A percentile compares a stretch with the other conserved stretches of the same genome.
Evolutionary conservation across 2,113 vertebrate genomes (phyloP).

Genomic region (Tragelaphus buxtoni): DNA sequence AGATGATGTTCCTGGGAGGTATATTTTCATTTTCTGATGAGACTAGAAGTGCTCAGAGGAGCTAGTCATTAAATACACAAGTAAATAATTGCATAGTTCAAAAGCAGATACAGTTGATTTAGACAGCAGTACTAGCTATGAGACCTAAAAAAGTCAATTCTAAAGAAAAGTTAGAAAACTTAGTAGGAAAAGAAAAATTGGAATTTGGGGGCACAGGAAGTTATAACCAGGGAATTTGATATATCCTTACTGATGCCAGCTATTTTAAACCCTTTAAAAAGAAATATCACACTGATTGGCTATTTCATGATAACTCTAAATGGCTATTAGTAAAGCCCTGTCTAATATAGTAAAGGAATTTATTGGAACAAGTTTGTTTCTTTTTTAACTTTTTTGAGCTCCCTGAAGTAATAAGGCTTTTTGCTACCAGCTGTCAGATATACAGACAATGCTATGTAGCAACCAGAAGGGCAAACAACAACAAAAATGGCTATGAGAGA

Average conservation of each 20-base stretch:
- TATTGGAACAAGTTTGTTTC: not conserved
- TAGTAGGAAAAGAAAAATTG: not conserved
- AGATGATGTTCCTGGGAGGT: not conserved
- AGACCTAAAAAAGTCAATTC: not conserved
- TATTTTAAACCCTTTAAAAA: not conserved
- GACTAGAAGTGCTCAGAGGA: not conserved
- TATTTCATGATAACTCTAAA: not conserved
- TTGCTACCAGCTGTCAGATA: constrained; percentile 14
- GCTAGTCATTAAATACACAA: not conserved
- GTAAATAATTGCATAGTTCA: not conserved
- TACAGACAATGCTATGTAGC: not conserved
- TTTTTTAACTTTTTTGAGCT: not conserved
- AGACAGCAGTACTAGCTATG: not conserved
- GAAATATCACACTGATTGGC: not conserved
- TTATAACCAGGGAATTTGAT: not conserved
- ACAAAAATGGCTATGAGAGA: not conserved
- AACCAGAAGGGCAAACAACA: not conserved
- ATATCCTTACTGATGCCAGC: not conserved
- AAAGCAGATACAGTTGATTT: constrained; percentile 38
- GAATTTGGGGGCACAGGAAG: not conserved
- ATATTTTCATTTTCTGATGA: constrained; percentile 4
- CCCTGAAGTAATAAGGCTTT: not conserved
- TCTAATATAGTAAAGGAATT: not conserved
- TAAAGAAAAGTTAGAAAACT: constrained; percentile 39
- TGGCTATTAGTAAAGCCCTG: not conserved